These are phyloP conservation scores for Xenentodon cancila DNA, from an alignment of 2,797 vertebrate genomes.

Conservation along the genomic window DNA sequence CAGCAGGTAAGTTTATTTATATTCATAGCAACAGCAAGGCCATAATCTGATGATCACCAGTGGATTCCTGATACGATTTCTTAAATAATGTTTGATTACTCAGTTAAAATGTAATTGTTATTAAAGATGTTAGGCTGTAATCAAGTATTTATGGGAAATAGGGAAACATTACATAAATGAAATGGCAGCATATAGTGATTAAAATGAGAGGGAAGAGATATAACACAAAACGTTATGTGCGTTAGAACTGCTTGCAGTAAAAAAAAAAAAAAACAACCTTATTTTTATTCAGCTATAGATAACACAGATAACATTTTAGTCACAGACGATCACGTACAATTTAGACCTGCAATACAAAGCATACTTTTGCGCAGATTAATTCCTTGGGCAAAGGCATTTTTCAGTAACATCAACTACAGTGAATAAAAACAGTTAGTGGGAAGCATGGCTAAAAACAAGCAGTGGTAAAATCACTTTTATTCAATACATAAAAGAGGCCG, in stretches of 20 bases:
- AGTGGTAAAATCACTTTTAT: conserved; percentile 4
- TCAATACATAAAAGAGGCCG: conserved; percentile 11
- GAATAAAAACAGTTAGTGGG: not conserved
- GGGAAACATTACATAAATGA: no score
- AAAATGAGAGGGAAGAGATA: no score
- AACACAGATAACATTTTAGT: not conserved
- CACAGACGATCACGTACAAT: conserved; percentile 3
- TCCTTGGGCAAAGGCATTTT: conserved; percentile 2
- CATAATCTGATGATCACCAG: not conserved
- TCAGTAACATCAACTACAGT: not conserved
- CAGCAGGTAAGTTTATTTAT: conserved; percentile 69
- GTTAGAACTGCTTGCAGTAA: no score
- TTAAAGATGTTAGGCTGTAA: no score
- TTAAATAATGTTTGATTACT: not conserved
- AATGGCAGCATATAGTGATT: no score
- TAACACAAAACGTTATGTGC: no score
- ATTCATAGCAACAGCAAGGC: not conserved
- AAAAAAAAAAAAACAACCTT: no score
- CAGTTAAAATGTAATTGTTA: no score
- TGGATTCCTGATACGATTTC: not conserved
- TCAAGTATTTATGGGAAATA: no score
- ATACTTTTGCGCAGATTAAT: not conserved
- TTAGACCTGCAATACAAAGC: conserved; percentile 5
- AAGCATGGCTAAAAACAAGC: conserved; percentile 4
- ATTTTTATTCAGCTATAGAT: no score